Conservation (phyloP, 2,888 invertebrate genomes). For the Sarcophaga variegata region DNA sequence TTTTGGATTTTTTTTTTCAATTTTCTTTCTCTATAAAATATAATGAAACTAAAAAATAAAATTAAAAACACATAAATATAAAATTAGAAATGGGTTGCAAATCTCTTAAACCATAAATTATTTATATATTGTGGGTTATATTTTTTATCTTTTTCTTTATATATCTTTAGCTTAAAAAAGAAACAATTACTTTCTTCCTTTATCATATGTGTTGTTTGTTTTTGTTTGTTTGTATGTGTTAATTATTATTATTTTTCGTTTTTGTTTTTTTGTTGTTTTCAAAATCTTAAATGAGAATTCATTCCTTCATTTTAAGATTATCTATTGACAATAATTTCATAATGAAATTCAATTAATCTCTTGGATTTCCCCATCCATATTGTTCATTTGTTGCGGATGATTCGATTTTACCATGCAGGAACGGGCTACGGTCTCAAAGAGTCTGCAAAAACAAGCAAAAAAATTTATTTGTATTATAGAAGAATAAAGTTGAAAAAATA, state of each 20-base stretch:
- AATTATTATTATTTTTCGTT: conserved; percentile 10
- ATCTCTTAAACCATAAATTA: conserved; percentile 72
- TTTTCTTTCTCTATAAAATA: conserved; percentile 55
- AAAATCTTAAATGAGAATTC: conserved; percentile 16
- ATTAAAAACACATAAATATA: conserved; percentile 66
- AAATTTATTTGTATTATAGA: no score
- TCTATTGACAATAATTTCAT: conserved; percentile 11
- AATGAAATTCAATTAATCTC: conserved; percentile 77
- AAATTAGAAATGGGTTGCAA: conserved; percentile 69
- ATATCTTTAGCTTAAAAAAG: conserved; percentile 73
- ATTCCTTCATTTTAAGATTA: neutral
- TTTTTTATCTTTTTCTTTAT: conserved; percentile 19
- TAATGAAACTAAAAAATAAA: conserved; percentile 69
- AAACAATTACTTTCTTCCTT: conserved; percentile 67
- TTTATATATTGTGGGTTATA: conserved; percentile 63
- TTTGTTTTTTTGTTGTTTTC: neutral
- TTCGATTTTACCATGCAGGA: conserved; percentile 95
- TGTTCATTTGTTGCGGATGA: conserved; percentile 81
- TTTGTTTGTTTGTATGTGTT: conserved; percentile 40
- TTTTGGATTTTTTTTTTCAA: conserved; percentile 48
- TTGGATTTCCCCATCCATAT: conserved; percentile 80
- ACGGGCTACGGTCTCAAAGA: conserved; percentile 97
- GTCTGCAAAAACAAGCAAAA: conserved; percentile 82
- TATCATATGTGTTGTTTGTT: conserved; percentile 58
- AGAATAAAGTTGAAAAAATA: no score